Conservation (phyloP, 2,888 invertebrate species). For the Lampropteryx suffumata region DNA sequence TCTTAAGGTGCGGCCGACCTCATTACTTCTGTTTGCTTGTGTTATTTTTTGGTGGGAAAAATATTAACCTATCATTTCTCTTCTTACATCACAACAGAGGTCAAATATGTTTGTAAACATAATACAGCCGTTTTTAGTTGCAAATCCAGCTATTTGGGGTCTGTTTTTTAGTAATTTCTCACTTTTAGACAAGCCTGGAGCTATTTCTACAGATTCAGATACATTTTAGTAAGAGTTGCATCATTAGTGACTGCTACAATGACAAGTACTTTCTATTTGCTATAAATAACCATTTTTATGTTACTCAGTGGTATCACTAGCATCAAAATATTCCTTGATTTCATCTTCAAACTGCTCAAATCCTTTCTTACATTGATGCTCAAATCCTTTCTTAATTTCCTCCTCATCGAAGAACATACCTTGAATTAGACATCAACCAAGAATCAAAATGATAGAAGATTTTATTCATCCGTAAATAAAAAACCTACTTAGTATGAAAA, state of each 20-base stretch:
- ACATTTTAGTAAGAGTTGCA: conserved; percentile 45
- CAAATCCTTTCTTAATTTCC: too few relatives aligned
- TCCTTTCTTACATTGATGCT: too few relatives aligned
- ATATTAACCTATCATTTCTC: conserved; percentile 67
- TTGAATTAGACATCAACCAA: too few relatives aligned
- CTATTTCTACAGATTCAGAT: conserved; percentile 21
- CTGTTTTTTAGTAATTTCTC: conserved; percentile 2
- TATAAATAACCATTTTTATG: conserved; percentile 32
- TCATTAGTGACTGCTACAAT: conserved; percentile 50
- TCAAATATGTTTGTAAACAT: conserved; percentile 79
- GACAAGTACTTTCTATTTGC: conserved; percentile 58
- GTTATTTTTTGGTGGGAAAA: conserved; percentile 75
- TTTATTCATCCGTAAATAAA: too few relatives aligned
- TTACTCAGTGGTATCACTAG: too few relatives aligned
- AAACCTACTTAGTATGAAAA: too few relatives aligned
- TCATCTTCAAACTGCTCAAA: too few relatives aligned
- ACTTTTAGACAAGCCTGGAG: conserved; percentile 3
- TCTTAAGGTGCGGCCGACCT: conserved; percentile 2
- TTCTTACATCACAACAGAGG: conserved; percentile 76
- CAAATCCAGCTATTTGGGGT: conserved; percentile 25
- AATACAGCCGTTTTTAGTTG: conserved; percentile 49
- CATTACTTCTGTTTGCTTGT: conserved; percentile 14
- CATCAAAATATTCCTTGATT: too few relatives aligned
- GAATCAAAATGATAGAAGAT: too few relatives aligned
- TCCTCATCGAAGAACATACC: too few relatives aligned